Base-by-base conservation (phyloP, 2,888 invertebrate genomes). In the Philopedon plagiatum region DNA sequence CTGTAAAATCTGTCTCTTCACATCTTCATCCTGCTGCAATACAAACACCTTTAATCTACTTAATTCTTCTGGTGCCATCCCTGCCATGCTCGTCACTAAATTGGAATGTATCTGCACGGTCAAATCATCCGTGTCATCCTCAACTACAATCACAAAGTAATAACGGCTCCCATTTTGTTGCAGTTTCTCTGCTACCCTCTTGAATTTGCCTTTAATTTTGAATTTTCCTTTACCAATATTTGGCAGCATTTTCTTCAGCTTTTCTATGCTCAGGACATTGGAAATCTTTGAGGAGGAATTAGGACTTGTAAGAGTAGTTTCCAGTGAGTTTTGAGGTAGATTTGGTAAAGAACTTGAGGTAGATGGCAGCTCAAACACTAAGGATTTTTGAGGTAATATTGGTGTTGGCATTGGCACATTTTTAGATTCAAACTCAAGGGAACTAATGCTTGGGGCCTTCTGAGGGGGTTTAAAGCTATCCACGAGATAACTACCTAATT, bases 181-280 rank as follows among this genome's bases (percentile, higher is more conserved):
- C 72, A 92, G 81, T 78, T 89, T 90, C 5, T 89, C 87, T 5
- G 88, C 77, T 13, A 91, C 81, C 58, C 84, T 86, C 79, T 88
- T 85, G 65, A 91, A 88, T 79, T 88, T 89, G 0, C 87, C 91
- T 79, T 88, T 89, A 0, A 91, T 87, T 75, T 84, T 88, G 71
- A 87, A 89, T 21, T 85, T 87, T 66, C 85, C 87, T 0, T 86
- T 86, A 0, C 75, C 78, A 68, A 81, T 86, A 11, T 85, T 83
- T 8, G 74, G 75, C 13, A 76, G 69, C 19, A 78, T 77, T 58
- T 80, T 75, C 41, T 77, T 56, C 18, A 82, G 71, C 68, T 80
- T 78, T 19, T 73, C 75, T 66, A 81, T 77, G 21, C 77, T 57
- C 39, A 79, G 67, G 39, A 78, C 19, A n/a, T 75, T 71, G 15